Evolutionary conservation across 2,797 vertebrate species (phyloP), one percentile per base, ranked within the genome.

Genomic region (Alca torda): DNA sequence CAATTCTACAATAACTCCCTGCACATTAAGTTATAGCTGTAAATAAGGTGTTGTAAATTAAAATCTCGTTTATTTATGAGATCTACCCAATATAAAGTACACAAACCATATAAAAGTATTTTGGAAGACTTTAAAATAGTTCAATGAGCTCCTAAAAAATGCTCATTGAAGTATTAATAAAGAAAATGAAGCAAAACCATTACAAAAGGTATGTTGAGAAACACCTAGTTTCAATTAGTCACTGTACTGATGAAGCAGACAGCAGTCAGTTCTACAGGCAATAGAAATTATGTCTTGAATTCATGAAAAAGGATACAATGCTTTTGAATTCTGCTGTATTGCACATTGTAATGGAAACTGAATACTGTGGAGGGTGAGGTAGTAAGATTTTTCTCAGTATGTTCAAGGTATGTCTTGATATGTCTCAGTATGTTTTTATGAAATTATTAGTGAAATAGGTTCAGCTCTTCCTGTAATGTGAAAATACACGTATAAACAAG

Each of bases 141-240:
- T 95, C 82, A 84, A 37, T 84, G 87, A 50, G 9, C 74, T 88
- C 18, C 48, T 88, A 93, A 96, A 84, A 92, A 96, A 84, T 80
- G 92, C 84, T 96, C 56, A 80, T 57, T 74, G 43, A 81, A 92
- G 75, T 97, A 88, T 86, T 96, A 94, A 95, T 92, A 89, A 92
- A 94, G 91, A 87, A 64, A 92, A 94, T 45, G 8, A 86, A 94
- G 65, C 30, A 96, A 89, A 97, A 56, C 4, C 20, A 50, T 82
- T 96, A 84, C 37, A 96, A 94, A 96, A 95, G 91, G 37, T 96
- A 86, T 82, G 37, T 96, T 96, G 74, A 96, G 74, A 97, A 94
- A 81, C 16, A 88, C 16, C 92, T 87, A 45, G 63, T 96, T 97
- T 96, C 84, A 96, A 78, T 96, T 95, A 96, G 90, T 96, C 84